phyloP scores from a whole-genome alignment of 2,888 invertebrate genomes.

The Cosmia pyralina region DNA sequence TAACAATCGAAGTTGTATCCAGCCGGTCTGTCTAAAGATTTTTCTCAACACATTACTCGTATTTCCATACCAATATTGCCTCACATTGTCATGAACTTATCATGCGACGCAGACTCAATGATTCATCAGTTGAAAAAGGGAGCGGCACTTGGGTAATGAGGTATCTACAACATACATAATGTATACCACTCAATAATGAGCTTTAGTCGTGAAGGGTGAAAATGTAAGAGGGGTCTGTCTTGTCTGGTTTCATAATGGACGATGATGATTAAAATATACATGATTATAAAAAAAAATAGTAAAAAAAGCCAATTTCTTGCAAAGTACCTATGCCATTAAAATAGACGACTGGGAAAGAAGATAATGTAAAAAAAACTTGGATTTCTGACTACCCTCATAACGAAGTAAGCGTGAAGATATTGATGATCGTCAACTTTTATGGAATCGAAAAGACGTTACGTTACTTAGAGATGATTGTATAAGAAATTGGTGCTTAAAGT shows the following conservation, averaged over 20 bases:
- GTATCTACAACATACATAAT: not conserved
- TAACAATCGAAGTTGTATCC: not conserved
- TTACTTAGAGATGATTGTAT: not conserved
- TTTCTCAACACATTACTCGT: not conserved
- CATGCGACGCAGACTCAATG: conserved; percentile 20
- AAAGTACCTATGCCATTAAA: not conserved
- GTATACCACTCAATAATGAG: conserved; percentile 7
- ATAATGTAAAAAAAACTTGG: accelerated
- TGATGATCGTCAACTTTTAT: not conserved
- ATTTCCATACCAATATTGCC: not conserved
- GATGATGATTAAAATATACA: not conserved
- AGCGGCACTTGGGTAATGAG: conserved; percentile 29
- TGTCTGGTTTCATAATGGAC: not conserved
- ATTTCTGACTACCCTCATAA: not conserved
- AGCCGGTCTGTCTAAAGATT: not conserved
- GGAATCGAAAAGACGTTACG: not conserved
- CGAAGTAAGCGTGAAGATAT: not conserved
- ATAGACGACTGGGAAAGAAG: not conserved
- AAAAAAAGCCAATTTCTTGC: not conserved
- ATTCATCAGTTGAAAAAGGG: conserved; percentile 41
- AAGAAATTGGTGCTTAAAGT: not conserved
- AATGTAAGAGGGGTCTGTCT: not conserved
- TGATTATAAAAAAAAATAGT: too few species aligned
- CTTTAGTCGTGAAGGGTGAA: not conserved
- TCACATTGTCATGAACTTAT: conserved; percentile 2